Evolutionary conservation across 2,797 vertebrate species (phyloP).

Genomic region (Salarias fasciatus): DNA sequence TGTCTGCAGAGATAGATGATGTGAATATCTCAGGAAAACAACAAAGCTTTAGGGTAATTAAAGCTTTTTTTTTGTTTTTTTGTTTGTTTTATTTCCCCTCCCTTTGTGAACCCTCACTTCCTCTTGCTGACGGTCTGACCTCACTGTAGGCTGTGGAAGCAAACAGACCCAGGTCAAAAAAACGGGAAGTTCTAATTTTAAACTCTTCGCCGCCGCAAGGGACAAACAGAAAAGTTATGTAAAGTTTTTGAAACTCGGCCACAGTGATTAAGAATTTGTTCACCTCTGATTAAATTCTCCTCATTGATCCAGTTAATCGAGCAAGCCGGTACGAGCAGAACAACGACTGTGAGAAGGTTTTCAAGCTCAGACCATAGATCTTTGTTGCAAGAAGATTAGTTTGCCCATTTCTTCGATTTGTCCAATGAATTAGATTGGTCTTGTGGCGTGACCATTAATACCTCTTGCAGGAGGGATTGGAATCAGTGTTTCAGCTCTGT

Average conservation of each 20-base stretch:
- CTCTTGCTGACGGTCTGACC: neutral
- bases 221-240: conserved; percentile 24
- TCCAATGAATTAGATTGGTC: too few species aligned
- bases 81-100: conserved; percentile 16
- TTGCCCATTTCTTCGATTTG: too few species aligned
- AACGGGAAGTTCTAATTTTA: conserved; percentile 31
- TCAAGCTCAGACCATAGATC: too few species aligned
- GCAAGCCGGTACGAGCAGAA: neutral
- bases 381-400: too few species aligned
- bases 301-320: conserved; percentile 18
- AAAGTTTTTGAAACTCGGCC: conserved; percentile 8
- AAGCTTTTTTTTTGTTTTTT: too few species aligned
- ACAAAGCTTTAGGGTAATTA: neutral
- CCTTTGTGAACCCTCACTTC: conserved; percentile 20
- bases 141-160: conserved; percentile 11
- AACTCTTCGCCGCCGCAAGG: conserved; percentile 3
- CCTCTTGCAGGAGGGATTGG: too few species aligned
- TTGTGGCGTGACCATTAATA: too few species aligned
- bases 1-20: conserved; percentile 7
- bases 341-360: too few species aligned
- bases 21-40: neutral
- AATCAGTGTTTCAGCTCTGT: too few species aligned
- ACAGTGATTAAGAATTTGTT: conserved; percentile 16
- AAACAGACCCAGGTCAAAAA: conserved; percentile 32
- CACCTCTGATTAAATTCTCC: conserved; percentile 19